Evolutionary conservation across 2,797 vertebrate species (phyloP).

Genomic region (Oryzias dopingdopingensis): DNA sequence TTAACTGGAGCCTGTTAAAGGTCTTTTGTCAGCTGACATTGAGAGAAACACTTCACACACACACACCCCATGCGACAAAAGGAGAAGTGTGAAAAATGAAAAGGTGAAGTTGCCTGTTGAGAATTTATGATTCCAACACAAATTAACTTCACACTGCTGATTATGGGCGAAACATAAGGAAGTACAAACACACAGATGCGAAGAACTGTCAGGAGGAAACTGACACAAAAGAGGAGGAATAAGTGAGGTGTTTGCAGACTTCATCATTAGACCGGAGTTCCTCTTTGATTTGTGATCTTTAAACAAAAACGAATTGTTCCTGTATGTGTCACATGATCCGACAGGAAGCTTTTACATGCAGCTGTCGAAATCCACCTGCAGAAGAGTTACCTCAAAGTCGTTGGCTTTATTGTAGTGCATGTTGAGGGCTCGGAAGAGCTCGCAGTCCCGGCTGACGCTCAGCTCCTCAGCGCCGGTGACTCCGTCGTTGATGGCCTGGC

Average conservation of each 20-base stretch:
- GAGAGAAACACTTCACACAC: slow-evolving; percentile 47
- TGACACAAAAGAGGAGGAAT: slow-evolving; percentile 33
- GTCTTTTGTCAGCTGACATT: slow-evolving; percentile 72
- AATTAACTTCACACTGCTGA: slow-evolving; percentile 30
- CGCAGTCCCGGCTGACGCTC: slow-evolving; percentile 94
- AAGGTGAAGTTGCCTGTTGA: slow-evolving; percentile 62
- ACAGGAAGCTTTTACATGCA: too few species aligned
- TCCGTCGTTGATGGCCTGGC: slow-evolving; percentile 96
- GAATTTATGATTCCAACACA: slow-evolving; percentile 55
- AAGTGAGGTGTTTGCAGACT: slow-evolving; percentile 10
- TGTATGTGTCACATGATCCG: background rate
- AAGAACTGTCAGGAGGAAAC: slow-evolving; percentile 48
- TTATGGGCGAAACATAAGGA: slow-evolving; percentile 56
- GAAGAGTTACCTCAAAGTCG: slow-evolving; percentile 94
- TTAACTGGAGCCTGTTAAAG: slow-evolving; percentile 67
- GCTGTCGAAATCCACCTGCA: too few species aligned
- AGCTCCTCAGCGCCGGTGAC: slow-evolving; percentile 91
- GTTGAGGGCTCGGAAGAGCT: slow-evolving; percentile 98
- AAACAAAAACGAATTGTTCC: background rate
- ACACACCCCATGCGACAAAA: slow-evolving; percentile 38
- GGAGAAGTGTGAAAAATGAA: slow-evolving; percentile 61
- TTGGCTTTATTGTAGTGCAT: slow-evolving; percentile 99
- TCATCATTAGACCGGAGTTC: slow-evolving; percentile 47
- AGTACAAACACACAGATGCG: slow-evolving; percentile 33
- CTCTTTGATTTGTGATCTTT: slow-evolving; percentile 14